These are phyloP conservation scores for Geophilus truncorum DNA, from an alignment of 2,888 invertebrate species.

Conservation along the genomic window DNA sequence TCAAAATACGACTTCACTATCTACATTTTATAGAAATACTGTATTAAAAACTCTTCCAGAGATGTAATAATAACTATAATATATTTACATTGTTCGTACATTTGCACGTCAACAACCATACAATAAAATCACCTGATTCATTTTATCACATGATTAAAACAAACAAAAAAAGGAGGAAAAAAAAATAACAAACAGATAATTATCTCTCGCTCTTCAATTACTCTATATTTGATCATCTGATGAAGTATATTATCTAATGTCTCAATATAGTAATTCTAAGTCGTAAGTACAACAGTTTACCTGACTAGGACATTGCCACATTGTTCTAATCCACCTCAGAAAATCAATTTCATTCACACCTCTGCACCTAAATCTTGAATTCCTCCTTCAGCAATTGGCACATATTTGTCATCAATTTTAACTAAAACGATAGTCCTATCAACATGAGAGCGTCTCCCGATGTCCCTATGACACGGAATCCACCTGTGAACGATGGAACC, in stretches of 20 bases:
- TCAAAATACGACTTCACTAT: not conserved
- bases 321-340: not conserved
- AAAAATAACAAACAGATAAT: conserved; percentile 1
- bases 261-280: not conserved
- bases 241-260: not conserved
- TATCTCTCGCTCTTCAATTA: not conserved
- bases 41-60: not conserved
- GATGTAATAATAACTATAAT: not conserved
- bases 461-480: conserved; percentile 87
- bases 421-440: conserved; percentile 85
- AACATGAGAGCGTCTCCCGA: conserved; percentile 79
- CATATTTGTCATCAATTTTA: conserved; percentile 87
- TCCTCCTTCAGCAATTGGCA: conserved; percentile 86
- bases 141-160: not conserved
- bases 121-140: conserved; percentile 6
- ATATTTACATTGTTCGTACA: conserved; percentile 1
- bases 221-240: conserved; percentile 7
- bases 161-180: too few species aligned
- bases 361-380: conserved; percentile 53
- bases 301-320: conserved; percentile 20
- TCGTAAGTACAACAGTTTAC: conserved; percentile 7
- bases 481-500: conserved; percentile 89
- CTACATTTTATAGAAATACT: conserved; percentile 1
- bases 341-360: conserved; percentile 40
- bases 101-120: conserved; percentile 2